Base-by-base conservation (phyloP, 1,140 invertebrate genomes). In the Homalodisca vitripennis region DNA sequence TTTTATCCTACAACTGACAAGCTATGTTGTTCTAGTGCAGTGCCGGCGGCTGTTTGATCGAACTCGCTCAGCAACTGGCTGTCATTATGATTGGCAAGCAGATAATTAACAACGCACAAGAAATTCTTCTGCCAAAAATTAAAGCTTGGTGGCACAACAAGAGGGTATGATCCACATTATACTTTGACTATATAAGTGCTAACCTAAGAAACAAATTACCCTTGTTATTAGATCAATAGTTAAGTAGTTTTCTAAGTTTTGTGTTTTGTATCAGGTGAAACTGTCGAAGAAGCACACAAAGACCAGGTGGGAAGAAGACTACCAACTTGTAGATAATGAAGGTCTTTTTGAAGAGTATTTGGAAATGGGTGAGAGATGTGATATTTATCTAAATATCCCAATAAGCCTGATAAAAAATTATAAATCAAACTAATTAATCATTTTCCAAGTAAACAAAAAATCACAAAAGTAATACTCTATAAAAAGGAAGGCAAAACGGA, bases 61-160 rank as follows among this genome's bases (percentile, higher is more conserved):
- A 94, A 80, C 80, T 94, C 51, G 90, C 91, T 27, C 89, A 93
- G 73, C 92, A 94, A 76, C 76, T 94, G 68, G 87, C 87, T 0
- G 89, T 94, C 64, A 94, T 94, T 64, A 94, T 94, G 92, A 87
- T 93, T 55, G 92, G 92, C 64, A 88, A 93, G 79, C 92, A 95
- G 80, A 86, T 90, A 6, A 86, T 94, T 6, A 92, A 91, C 79
- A 90, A 90, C 70, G 84, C 90, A 34, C 83, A 91, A 72, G 92
- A 94, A 80, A 89, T 91, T 75, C 71, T 88, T 0, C 79, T 90
- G 57, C 91, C 91, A 13, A 86, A 89, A 74, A 57, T 89, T 24
- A 87, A 86, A 78, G 79, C 83, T 2, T 84, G 82, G 78, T 81
- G 81, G 76, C 84, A 86, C 69, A 80, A 82, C 64, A 79, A 79